Base-by-base conservation (phyloP, 2,888 invertebrate genomes). In the Drosophila anceps region DNA sequence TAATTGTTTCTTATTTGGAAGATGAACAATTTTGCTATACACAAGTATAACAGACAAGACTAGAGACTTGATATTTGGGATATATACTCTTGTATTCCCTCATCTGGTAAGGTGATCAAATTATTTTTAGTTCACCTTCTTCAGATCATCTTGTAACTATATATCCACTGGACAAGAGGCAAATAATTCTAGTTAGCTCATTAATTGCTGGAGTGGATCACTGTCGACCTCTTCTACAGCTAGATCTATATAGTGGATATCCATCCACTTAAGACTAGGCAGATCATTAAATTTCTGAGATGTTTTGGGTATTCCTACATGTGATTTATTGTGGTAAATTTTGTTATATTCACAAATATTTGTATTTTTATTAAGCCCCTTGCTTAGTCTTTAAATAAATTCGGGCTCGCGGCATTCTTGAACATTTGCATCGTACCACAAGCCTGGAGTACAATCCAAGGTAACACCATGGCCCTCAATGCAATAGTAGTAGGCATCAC, bases 381-480 rank as follows among this genome's bases (percentile, higher is more conserved):
- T 13, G 24, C 13, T 54, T 33, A 54, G 6, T 27, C 6, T 0
- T 35, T 39, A 37, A 90, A 68, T 84, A 77, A 37, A 81, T 39
- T 80, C 57, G 4, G 86, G 82, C 5, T 89, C 84, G 18, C 93
- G 90, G 37, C 92, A 93, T 27, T 88, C 76, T 44, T 90, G 79
- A 9, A 69, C 54, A 5, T 54, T 68, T 8, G 69, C 54, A 71
- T 92, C 92, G 37, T 82, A 93, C 29, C 88, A 69, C 29, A 93
- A 69, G 2, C 92, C 93, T 5, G 90, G 90, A 4, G 92, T 85
- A 53, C 92, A 92, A 20, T 91, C 90, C 58, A 93, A 63, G 12
- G 87, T 57, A 9, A 92, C 69, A 13, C 92, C 92, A 46, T 82
- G 84, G 1, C 93, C 93, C 46, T 91, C 76, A 31, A 90, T 41